These are phyloP conservation scores for Drosophila paranaensis DNA, from an alignment of 2,888 invertebrate genomes.

Conservation along the genomic window DNA sequence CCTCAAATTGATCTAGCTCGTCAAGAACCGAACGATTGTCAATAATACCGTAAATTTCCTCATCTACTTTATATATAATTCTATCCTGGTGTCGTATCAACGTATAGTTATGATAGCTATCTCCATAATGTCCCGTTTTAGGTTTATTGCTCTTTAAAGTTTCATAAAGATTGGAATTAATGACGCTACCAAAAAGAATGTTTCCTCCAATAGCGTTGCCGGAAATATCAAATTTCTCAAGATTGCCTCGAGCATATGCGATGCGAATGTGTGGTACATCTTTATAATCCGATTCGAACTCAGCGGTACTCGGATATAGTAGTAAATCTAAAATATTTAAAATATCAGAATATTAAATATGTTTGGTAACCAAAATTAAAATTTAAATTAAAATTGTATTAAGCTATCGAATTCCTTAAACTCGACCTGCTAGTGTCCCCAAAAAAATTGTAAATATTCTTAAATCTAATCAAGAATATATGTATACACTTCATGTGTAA, in stretches of 20 bases:
- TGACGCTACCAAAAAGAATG: constrained; percentile 23
- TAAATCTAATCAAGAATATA: no score
- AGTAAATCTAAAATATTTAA: constrained; percentile 32
- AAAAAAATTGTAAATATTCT: no score
- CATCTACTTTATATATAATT: constrained; percentile 46
- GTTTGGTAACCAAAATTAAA: no score
- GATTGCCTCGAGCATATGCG: constrained; percentile 39
- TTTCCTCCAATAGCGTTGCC: constrained; percentile 19
- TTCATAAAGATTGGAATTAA: neutral
- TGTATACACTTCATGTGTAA: no score
- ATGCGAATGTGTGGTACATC: constrained; percentile 19
- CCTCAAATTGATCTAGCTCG: constrained; percentile 14
- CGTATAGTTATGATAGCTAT: constrained; percentile 39
- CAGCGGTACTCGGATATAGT: neutral
- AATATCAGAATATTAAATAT: no score
- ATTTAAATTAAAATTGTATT: no score
- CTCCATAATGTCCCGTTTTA: constrained; percentile 19
- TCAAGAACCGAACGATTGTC: constrained; percentile 5
- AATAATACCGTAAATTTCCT: constrained; percentile 14
- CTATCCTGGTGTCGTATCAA: constrained; percentile 43
- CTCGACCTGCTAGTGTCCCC: no score
- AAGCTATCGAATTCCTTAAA: no score
- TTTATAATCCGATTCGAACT: neutral
- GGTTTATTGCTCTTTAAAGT: neutral
- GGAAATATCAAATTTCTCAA: neutral